A percentile compares a stretch with the other conserved stretches of the same genome.
Conservation (phyloP, 1,140 invertebrate genomes). For the Ctenoplectra terminalis region DNA sequence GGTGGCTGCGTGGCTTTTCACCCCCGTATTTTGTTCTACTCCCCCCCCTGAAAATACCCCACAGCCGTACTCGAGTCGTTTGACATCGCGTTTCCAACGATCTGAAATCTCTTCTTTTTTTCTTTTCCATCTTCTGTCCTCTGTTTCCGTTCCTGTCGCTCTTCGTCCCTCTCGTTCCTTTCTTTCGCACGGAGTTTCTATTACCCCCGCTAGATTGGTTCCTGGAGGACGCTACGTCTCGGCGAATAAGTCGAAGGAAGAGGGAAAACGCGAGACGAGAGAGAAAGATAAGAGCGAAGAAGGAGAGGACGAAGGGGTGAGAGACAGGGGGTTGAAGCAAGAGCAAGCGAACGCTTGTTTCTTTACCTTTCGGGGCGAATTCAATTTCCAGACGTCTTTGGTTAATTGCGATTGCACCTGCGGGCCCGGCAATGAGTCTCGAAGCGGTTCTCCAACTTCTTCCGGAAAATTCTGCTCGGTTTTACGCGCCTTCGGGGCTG, state of each 20-base stretch:
- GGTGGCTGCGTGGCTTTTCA: neutral
- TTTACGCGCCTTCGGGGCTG: neutral
- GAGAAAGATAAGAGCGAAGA: conserved; percentile 6
- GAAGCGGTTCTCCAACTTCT: neutral
- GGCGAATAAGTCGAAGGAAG: conserved; percentile 30
- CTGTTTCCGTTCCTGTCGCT: neutral
- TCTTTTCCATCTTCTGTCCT: neutral
- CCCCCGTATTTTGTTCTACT: conserved; percentile 15
- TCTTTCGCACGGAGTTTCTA: conserved; percentile 40
- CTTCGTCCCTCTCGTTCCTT: conserved; percentile 1
- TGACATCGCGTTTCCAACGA: conserved; percentile 58
- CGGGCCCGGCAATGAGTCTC: neutral
- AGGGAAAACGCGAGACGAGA: neutral
- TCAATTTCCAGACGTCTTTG: conserved; percentile 73
- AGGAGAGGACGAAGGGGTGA: conserved; percentile 2
- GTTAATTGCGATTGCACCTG: conserved; percentile 67
- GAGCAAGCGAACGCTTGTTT: conserved; percentile 47
- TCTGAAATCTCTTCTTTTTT: neutral
- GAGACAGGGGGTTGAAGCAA: conserved; percentile 1
- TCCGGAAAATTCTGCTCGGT: neutral
- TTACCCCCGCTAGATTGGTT: conserved; percentile 64
- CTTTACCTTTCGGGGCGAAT: conserved; percentile 70
- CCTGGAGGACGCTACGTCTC: conserved; percentile 24
- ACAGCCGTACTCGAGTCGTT: conserved; percentile 10
- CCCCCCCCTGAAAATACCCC: neutral